Evolutionary conservation across 2,113 vertebrate species (phyloP), one percentile per base, ranked within the genome.

Genomic region (Turnix velox): DNA sequence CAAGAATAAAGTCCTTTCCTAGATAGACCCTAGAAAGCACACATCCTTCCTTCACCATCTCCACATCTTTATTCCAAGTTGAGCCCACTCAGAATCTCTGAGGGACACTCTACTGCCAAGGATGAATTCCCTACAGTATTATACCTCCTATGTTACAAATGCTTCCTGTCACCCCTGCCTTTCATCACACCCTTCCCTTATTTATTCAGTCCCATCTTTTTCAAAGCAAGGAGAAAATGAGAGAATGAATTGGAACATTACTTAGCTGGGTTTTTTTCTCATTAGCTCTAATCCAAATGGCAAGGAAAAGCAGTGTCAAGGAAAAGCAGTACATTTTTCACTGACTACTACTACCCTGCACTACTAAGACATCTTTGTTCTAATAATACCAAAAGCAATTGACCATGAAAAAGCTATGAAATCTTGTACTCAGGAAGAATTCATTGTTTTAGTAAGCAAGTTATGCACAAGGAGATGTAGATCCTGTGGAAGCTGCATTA

Each of bases 381-480:
- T 76, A 82, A 59, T 92, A 94, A 88, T 80, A 66, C 20, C 19
- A 12, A 87, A 85, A 92, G 63, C 69, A 93, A 94, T 67, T 95
- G 89, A 91, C 91, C 82, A 61, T 90, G 91, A 83, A 95, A 94
- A 91, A 33, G 71, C 37, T 85, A 67, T 0, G 3, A 88, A 91
- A 84, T 89, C 88, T 66, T 82, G 45, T 69, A 31, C 69, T 88
- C 40, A 61, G 82, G 69, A 39, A 84, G 25, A 89, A 92, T 68
- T 92, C 42, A 65, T 82, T 91, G 61, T 79, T 94, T 91, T 57
- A 92, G 52, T 57, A 72, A 88, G 54, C 45, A 84, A 94, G 66
- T 57, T 94, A 55, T 73, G 33, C 52, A 61, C 31, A 42, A 68
- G 82, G 37, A 92, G 18, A 80, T 73, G 42, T 5, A 88, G 79